Evolutionary conservation across 2,888 invertebrate genomes (phyloP), one percentile per base, ranked within the genome.

Genomic region (Cinara cedri): DNA sequence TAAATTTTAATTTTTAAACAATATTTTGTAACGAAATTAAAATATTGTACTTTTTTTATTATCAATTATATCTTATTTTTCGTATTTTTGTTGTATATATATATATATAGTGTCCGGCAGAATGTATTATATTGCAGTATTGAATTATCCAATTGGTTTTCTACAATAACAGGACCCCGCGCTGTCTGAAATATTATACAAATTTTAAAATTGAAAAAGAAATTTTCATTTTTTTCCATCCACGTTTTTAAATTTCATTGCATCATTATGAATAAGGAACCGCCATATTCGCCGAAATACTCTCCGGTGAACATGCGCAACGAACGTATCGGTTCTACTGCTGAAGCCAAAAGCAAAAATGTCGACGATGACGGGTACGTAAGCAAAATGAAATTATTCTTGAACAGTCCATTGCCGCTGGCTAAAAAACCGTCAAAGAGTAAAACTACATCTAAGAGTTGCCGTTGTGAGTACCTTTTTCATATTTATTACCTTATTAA

Each of bases 281-380:
- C 34, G 13, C 42, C 65, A 3, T 42, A 51, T 16, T 34, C 34
- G 6, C 16, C 78, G 1, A 78, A 4, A 14, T 78, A 78, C 42
- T 70, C 78, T 34, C 78, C 70, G 16, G 78, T 78, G 51, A 26
- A 62, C 24, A 70, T 51, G 13, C 68, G 60, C n/a, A 60, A 34
- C 8, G 70, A 76, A 16, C 68, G 46, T 11, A n/a, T 19, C 1
- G 49, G 54, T 16, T 14, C 26, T 11, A 6, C 21, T 54, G 24
- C 10, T 16, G 21, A 24, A 3, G 42, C 57, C 60, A 78, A 78
- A 42, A 70, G 3, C 16, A 68, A 9, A 34, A 60, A 51, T 19
- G 16, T 34, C 16, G 24, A 74, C 1, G 42, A 54, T 0, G 54
- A 21, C 24, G 78, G 78, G 21, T 76, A 68, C 9, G 19, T 68